Evolutionary conservation across 2,888 invertebrate species (phyloP).

Genomic region (Esperia sulphurella): DNA sequence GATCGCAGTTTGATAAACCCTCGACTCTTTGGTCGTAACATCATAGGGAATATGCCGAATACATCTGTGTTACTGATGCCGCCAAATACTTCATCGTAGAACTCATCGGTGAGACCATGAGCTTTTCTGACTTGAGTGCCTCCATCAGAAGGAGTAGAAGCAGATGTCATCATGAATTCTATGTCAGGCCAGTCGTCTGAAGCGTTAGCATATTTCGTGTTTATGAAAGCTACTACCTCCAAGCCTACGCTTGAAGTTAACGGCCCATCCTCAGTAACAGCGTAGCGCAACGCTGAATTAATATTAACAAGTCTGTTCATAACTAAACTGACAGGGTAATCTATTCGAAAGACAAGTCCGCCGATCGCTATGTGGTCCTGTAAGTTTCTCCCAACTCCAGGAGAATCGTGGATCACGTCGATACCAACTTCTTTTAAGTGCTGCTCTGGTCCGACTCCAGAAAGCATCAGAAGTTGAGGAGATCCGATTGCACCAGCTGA

Average conservation of each 20-base stretch:
- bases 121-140: conserved; percentile 89
- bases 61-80: conserved; percentile 87
- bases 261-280: conserved; percentile 91
- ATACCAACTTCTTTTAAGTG: conserved; percentile 86
- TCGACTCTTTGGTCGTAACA: conserved; percentile 91
- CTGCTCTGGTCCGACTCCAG: conserved; percentile 89
- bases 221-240: conserved; percentile 92
- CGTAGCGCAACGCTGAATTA: conserved; percentile 90
- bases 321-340: conserved; percentile 88
- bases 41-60: conserved; percentile 92
- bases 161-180: conserved; percentile 92
- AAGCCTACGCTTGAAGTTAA: conserved; percentile 92
- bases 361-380: conserved; percentile 95
- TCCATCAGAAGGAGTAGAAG: conserved; percentile 91
- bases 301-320: conserved; percentile 90
- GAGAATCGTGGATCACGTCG: conserved; percentile 85
- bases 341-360: conserved; percentile 88
- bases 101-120: conserved; percentile 89
- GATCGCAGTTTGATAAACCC: conserved; percentile 88
- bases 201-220: conserved; percentile 92
- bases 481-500: conserved; percentile 94
- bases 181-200: conserved; percentile 95
- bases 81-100: conserved; percentile 87
- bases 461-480: conserved; percentile 94
- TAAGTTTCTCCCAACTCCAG: conserved; percentile 91